A percentile compares a stretch with the other conserved stretches of the same genome.
Conservation (phyloP, 2,888 invertebrate genomes). For the Troglohyphantes excavatus region DNA sequence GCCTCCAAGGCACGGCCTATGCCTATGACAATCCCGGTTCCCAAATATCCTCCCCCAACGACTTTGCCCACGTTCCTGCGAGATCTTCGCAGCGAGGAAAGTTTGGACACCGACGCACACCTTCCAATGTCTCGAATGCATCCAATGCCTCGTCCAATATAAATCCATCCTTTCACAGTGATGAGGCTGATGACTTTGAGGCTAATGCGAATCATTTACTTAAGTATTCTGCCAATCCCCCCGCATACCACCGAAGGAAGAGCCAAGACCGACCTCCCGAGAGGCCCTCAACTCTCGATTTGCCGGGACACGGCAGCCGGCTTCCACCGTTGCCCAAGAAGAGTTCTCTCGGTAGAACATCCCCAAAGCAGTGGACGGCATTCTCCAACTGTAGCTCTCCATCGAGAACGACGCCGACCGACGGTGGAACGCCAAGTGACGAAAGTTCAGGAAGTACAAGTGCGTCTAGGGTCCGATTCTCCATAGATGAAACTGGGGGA, state of each 20-base stretch:
- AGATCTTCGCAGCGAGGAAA: conserved; percentile 78
- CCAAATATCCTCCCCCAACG: conserved; percentile 55
- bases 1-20: conserved; percentile 79
- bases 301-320: conserved; percentile 76
- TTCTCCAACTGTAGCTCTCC: conserved; percentile 82
- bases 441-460: conserved; percentile 84
- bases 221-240: conserved; percentile 66
- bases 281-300: conserved; percentile 69
- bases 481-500: conserved; percentile 82
- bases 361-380: conserved; percentile 76
- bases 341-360: conserved; percentile 68
- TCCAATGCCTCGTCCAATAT: conserved; percentile 84
- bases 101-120: conserved; percentile 88
- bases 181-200: conserved; percentile 84
- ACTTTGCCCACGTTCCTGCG: conserved; percentile 80
- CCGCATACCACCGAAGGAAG: conserved; percentile 54
- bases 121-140: conserved; percentile 88
- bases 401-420: conserved; percentile 84
- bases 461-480: conserved; percentile 83
- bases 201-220: conserved; percentile 57
- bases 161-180: conserved; percentile 86
- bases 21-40: conserved; percentile 80
- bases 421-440: conserved; percentile 84
- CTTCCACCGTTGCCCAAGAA: conserved; percentile 80
- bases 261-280: conserved; percentile 63